Base-by-base conservation (phyloP, 2,888 invertebrate species). In the Cheilosia scutellata region DNA sequence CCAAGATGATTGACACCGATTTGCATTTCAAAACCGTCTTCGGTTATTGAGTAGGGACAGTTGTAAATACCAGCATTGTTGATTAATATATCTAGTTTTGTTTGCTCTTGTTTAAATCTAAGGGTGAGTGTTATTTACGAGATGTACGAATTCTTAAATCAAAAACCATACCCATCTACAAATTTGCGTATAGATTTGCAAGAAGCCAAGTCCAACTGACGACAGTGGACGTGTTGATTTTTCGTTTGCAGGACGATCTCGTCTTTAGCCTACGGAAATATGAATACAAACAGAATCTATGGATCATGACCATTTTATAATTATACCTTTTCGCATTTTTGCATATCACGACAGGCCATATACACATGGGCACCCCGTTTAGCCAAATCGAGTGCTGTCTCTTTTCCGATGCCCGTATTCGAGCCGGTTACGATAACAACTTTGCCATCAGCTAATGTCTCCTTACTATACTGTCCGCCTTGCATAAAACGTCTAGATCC, bases 311-410 rank as follows among this genome's bases (percentile, higher is more conserved):
- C 0, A 1, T 42, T 42, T 42, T 3, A 42, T 1, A n/a, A 27
- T 47, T 33, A 13, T 29, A 91, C 91, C 82, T 92, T 92, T 93
- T 97, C 96, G 91, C 97, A 97, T 91, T 94, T 95, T 51, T 93
- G 91, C 93, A 97, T 93, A 93, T 97, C 94, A 63, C 97, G 94
- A 90, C 97, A 97, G 2, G 97, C 97, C 96, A 98, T 96, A 89
- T 97, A 95, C 84, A 98, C 95, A 93, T 95, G 96, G 2, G 96
- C 97, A 4, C 96, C 95, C 62, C 96, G 92, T 72, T 93, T 93
- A 0, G 97, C 97, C 89, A 97, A 93, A 89, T 95, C 96, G 90
- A 93, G 93, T 0, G 94, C 95, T 0, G 96, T 95, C 90, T 96
- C 96, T 91, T 94, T 95, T 13, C 97, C 97, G 88, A 97, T 96